phyloP scores from a whole-genome alignment of 2,888 invertebrate genomes.

The Stratiomys singularior region DNA sequence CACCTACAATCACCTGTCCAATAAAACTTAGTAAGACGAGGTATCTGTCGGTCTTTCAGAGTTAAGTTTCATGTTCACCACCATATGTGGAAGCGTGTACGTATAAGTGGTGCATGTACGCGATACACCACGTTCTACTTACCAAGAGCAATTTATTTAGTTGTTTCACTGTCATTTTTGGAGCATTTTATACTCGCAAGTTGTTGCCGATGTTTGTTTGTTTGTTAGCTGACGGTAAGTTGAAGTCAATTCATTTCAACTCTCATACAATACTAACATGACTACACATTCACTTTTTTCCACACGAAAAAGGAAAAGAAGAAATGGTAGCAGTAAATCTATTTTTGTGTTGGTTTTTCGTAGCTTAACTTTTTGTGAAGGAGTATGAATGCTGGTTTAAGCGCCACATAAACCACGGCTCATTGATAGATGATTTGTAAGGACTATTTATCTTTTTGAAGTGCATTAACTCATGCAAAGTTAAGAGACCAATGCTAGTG shows the following conservation, averaged over 20 bases:
- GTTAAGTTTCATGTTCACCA: background rate
- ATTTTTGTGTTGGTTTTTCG: background rate
- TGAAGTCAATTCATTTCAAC: background rate
- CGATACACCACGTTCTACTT: constrained; percentile 17
- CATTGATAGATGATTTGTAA: background rate
- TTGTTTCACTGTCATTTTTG: constrained; percentile 30
- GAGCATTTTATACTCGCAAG: background rate
- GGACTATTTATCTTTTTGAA: background rate
- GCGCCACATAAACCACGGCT: background rate
- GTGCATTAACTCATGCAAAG: background rate
- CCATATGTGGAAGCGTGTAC: constrained; percentile 7
- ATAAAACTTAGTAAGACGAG: background rate
- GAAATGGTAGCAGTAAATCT: constrained; percentile 11
- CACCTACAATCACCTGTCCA: constrained; percentile 35
- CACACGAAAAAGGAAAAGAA: background rate
- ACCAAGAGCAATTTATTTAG: constrained; percentile 17
- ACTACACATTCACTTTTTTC: constrained; percentile 12
- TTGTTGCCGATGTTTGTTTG: constrained; percentile 10
- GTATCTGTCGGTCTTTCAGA: background rate
- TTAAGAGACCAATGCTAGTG: background rate
- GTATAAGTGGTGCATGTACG: background rate
- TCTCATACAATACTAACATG: background rate
- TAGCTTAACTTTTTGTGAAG: background rate
- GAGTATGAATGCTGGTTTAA: background rate
- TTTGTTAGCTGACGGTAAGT: background rate